phyloP scores from a whole-genome alignment of 2,888 invertebrate species.

The Diaprepes abbreviatus region DNA sequence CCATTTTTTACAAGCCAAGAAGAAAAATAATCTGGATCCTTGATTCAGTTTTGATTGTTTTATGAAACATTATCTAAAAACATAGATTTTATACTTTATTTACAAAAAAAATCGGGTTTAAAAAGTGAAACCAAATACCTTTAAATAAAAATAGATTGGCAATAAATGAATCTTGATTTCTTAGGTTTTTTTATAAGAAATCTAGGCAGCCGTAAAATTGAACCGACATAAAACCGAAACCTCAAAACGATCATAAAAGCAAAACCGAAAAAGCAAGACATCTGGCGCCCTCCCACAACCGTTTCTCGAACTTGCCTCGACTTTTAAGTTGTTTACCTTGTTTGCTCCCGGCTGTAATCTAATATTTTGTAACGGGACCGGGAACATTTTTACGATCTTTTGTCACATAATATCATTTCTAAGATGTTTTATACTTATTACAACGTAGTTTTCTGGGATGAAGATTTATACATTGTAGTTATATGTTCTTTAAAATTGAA shows the following conservation, averaged over 20 bases:
- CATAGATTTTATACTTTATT: no score
- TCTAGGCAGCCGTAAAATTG: background rate
- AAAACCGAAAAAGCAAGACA: constrained; percentile 12
- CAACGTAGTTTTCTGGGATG: constrained; percentile 17
- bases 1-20: no score
- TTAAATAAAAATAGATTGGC: no score
- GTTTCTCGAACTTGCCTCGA: background rate
- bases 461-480: background rate
- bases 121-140: no score
- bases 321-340: constrained; percentile 25
- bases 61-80: no score
- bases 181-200: background rate
- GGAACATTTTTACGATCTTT: constrained; percentile 40
- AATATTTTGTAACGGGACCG: constrained; percentile 35
- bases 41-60: no score
- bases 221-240: background rate
- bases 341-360: constrained; percentile 33
- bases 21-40: no score
- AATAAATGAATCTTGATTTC: no score
- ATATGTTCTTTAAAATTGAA: no score
- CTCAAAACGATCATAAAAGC: background rate
- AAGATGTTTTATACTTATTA: constrained; percentile 21
- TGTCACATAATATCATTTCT: constrained; percentile 37
- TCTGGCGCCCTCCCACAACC: constrained; percentile 3
- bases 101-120: no score